These are phyloP conservation scores for Allacma fusca DNA, from an alignment of 2,888 invertebrate genomes.

Conservation along the genomic window DNA sequence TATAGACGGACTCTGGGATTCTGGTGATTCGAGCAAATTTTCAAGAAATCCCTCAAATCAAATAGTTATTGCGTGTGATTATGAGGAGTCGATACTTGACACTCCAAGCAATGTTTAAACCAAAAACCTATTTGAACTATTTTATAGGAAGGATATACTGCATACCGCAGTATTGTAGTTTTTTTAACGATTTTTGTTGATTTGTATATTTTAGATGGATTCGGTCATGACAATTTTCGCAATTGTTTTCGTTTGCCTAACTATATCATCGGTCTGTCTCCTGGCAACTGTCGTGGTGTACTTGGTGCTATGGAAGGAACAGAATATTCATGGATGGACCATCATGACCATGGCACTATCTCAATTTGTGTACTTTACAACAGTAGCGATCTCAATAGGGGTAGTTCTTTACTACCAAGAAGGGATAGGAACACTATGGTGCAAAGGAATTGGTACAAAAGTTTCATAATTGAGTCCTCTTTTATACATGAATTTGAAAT, in stretches of 20 bases:
- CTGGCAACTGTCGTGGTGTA: neutral
- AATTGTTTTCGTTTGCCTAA: neutral
- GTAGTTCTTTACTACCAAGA: neutral
- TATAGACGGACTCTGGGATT: too few species aligned
- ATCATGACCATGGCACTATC: neutral
- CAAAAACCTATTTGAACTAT: too few species aligned
- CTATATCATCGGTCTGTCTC: neutral
- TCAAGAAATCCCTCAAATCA: too few species aligned
- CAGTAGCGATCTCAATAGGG: neutral
- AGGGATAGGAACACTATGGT: neutral
- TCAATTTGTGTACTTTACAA: neutral
- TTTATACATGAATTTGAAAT: too few species aligned
- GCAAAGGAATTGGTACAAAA: neutral
- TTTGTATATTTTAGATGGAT: neutral
- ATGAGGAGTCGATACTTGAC: too few species aligned
- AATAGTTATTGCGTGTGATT: too few species aligned
- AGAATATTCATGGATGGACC: conserved; percentile 5
- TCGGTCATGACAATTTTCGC: neutral
- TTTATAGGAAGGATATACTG: too few species aligned
- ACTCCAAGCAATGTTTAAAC: too few species aligned
- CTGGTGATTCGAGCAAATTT: too few species aligned
- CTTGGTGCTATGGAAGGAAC: neutral
- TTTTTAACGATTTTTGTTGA: too few species aligned
- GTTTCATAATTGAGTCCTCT: too few species aligned
- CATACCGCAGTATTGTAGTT: too few species aligned